Evolutionary conservation across 2,797 vertebrate species (phyloP), one percentile per base, ranked within the genome.

Genomic region (Acrossocheilus wenchowensis): DNA sequence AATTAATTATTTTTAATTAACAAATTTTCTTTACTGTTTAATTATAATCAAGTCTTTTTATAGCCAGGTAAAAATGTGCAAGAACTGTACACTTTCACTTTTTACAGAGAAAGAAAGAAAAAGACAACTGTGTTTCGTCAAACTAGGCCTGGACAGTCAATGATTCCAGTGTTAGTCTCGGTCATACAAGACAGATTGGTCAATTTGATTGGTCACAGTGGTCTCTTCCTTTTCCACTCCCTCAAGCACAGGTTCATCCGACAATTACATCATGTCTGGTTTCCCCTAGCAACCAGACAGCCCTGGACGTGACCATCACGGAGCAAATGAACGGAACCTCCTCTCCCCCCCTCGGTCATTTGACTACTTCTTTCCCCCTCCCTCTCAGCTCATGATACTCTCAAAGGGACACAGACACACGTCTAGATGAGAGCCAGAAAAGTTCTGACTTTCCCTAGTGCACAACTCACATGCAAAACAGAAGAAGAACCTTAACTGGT

Each of bases 201-300:
- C 81, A 86, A 90, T 86, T 86, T 88, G 82, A 88, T 64, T 82
- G 78, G 88, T 84, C 89, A 81, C 78, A 75, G 80, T 78, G 84
- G 43, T 87, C 74, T 81, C 81, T 86, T 87, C 78, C 39, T 57
- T 48, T 23, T 82, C 60, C 60, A 26, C 19, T 78, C 52, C 39
- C 62, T 88, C 45, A 94, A 95, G 94, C 94, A 93, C 94, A 95
- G 94, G 95, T 94, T 93, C 91, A 90, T 91, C 91, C 90, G 82
- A 89, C 36, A 92, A 95, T 96, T 94, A 96, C 95, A 95, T 96
- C 95, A 96, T 94, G 96, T 96, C 95, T 96, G 95, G 96, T 96
- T 96, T 95, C 96, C 91, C 84, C 6, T 94, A 94, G 94, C 94
- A 95, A 96, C 95, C 92, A 96, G 95, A 96, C 95, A 92, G 92